phyloP scores from a whole-genome alignment of 2,797 vertebrate species.

The Melanotaenia parkinsoni region DNA sequence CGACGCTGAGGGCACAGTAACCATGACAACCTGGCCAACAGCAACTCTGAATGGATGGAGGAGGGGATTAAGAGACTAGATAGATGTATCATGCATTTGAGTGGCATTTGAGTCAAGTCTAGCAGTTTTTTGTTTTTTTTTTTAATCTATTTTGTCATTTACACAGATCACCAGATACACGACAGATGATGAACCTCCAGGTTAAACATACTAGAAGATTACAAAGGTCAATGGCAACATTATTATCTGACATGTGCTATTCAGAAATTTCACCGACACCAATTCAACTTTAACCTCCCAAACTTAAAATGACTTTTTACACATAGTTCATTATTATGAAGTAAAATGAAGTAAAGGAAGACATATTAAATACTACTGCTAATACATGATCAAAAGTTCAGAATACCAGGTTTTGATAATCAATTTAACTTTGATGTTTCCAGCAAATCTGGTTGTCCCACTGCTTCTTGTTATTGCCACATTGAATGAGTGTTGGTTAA shows the following conservation, averaged over 20 bases:
- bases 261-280: not conserved
- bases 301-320: not conserved
- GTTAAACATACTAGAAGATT: not conserved
- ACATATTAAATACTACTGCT: not conserved
- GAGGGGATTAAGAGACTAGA: conserved; percentile 51
- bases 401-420: not conserved
- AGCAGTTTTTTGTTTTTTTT: conserved; percentile 4
- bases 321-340: not conserved
- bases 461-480: not conserved
- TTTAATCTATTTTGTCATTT: conserved; percentile 21
- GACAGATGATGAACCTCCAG: not conserved
- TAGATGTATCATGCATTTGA: conserved; percentile 42
- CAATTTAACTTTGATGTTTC: not conserved
- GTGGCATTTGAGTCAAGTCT: conserved; percentile 38
- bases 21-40: conserved; percentile 74
- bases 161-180: not conserved
- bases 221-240: not conserved
- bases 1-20: conserved; percentile 64
- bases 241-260: not conserved
- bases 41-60: conserved; percentile 66
- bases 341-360: not conserved
- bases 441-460: not conserved
- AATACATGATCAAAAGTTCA: not conserved
- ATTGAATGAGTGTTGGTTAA: not conserved
- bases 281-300: not conserved